These are phyloP conservation scores for Gallinago media DNA, from an alignment of 2,113 vertebrate genomes.

Conservation along the genomic window DNA sequence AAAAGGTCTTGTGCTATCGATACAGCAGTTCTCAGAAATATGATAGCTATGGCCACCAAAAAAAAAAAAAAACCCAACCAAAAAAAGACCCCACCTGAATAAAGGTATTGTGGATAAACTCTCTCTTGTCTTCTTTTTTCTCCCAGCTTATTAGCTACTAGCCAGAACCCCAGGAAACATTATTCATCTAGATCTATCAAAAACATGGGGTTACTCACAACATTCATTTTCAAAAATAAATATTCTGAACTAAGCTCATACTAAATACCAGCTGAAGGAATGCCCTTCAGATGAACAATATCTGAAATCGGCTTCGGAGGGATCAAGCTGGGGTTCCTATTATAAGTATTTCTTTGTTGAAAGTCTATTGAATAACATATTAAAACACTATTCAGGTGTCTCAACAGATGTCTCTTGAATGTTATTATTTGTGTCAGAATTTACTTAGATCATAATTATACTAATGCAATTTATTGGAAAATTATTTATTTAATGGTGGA, in stretches of 20 bases:
- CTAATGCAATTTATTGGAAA: background rate
- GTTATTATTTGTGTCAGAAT: background rate
- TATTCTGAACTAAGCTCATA: background rate
- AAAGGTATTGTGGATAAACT: conserved; percentile 29
- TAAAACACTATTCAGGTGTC: background rate
- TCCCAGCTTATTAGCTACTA: conserved; percentile 12
- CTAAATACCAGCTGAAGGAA: background rate
- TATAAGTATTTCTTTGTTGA: background rate
- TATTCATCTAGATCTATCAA: conserved; percentile 20
- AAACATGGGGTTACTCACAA: conserved; percentile 13
- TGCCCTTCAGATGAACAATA: background rate
- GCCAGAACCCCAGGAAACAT: conserved; percentile 50
- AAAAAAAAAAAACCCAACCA: background rate
- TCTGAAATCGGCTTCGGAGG: conserved; percentile 15
- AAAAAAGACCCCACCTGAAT: background rate
- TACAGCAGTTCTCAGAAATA: conserved; percentile 25
- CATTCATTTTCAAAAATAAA: background rate
- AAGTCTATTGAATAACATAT: conserved; percentile 23
- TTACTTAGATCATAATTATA: background rate
- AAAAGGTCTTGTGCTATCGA: conserved; percentile 36
- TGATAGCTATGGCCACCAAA: conserved; percentile 54
- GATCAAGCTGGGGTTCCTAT: background rate
- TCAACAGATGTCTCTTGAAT: background rate
- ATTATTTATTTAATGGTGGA: background rate
- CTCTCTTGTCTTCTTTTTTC: background rate